phyloP scores from a whole-genome alignment of 2,113 vertebrate species.

The Cololabis saira region DNA sequence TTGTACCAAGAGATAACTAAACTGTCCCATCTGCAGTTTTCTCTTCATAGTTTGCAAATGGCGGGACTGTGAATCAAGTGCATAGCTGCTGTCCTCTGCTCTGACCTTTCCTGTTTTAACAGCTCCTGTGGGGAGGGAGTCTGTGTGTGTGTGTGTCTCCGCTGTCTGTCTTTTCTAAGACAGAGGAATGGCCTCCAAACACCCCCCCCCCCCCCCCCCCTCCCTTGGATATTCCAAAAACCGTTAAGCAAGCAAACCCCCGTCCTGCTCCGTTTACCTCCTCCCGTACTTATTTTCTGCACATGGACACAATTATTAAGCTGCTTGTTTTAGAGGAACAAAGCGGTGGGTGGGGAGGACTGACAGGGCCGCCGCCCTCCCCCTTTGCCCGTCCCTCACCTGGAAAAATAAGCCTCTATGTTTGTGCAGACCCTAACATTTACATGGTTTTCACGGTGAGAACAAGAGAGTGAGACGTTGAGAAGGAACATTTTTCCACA shows the following conservation, averaged over 20 bases:
- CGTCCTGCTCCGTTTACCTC: constrained; percentile 16
- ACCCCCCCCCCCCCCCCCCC: not conserved
- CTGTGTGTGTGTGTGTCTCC: constrained; percentile 10
- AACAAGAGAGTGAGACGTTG: constrained; percentile 33
- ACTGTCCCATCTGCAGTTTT: constrained; percentile 21
- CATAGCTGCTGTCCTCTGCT: constrained; percentile 28
- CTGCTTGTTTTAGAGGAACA: constrained; percentile 65
- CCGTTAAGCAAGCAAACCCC: constrained; percentile 69
- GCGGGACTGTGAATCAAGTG: constrained; percentile 28
- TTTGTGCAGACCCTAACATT: constrained; percentile 63
- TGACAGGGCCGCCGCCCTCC: constrained; percentile 49
- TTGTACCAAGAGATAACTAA: not conserved
- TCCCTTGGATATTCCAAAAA: constrained; percentile 50
- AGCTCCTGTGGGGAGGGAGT: constrained; percentile 16
- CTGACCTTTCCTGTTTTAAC: constrained; percentile 46
- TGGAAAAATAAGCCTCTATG: constrained; percentile 50
- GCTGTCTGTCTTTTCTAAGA: constrained; percentile 55
- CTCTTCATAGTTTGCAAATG: not conserved
- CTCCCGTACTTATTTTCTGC: constrained; percentile 36
- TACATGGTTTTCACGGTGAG: constrained; percentile 63
- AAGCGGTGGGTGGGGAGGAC: constrained; percentile 41
- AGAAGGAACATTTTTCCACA: constrained; percentile 53
- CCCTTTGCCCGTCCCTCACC: constrained; percentile 11
- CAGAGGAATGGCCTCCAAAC: constrained; percentile 49
- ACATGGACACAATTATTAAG: constrained; percentile 74